Evolutionary conservation across 2,797 vertebrate genomes (phyloP), one percentile per base, ranked within the genome.

Genomic region (Miichthys miiuy): DNA sequence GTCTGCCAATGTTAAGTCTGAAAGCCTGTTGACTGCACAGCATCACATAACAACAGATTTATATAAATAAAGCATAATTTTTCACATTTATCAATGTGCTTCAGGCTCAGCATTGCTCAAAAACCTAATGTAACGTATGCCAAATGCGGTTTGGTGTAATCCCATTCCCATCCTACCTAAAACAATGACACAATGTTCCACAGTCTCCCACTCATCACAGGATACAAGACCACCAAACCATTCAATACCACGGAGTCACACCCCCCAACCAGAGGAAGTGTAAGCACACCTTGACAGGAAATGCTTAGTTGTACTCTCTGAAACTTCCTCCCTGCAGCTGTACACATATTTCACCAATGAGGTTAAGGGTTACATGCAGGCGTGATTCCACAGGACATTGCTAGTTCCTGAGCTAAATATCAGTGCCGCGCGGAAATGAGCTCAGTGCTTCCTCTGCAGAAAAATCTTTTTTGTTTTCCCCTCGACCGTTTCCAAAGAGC

Each of bases 201-300:
- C 52, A 50, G 63, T 46, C 17, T 65, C 57, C 72, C 71, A 69
- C 65, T 88, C 81, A 87, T 88, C 81, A 86, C 74, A 87, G 89
- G 85, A 90, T 72, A 69, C 66, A 18, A 75, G 60, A 73, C 42
- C 70, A 70, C 51, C 60, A 84, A 70, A 62, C 66, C 70, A 57
- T 63, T 83, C 51, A 56, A 65, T n/a, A 54, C 56, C 68, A 75
- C 27, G 6, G 38, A 47, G 73, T 72, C 71, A 77, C 73, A 62
- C 69, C 65, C 71, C 63, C 34, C 42, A 52, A 52, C 44, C 67
- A 81, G 41, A 89, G 88, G 90, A 93, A 93, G 83, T 42, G 44
- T 27, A 2, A 48, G 81, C 84, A 84, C 93, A 94, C 94, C 93
- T 94, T 89, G 72, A 75, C 88, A 92, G 94, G 94, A 95, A 92